Evolutionary conservation across 2,888 invertebrate genomes (phyloP).

Genomic region (Erpobdella octoculata): DNA sequence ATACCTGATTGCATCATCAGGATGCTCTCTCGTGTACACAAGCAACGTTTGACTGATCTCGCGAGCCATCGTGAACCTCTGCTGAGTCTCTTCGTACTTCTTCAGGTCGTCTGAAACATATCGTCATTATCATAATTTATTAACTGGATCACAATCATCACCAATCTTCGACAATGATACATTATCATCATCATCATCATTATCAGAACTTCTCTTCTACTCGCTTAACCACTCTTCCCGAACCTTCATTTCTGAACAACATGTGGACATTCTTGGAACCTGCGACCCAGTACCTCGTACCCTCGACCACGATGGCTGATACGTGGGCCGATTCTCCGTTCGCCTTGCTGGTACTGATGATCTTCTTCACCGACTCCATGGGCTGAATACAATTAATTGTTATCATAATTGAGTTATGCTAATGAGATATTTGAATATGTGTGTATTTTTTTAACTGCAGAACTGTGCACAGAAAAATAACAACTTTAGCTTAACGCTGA

Average conservation of each 20-base stretch:
- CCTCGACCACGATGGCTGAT: constrained; percentile 47
- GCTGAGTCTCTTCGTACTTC: constrained; percentile 9
- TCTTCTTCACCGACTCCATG: constrained; percentile 19
- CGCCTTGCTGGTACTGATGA: constrained; percentile 48
- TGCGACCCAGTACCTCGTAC: constrained; percentile 46
- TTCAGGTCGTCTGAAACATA: constrained; percentile 12
- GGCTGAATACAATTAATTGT: too few relatives aligned
- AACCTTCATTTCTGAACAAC: constrained; percentile 47
- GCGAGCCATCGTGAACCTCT: constrained; percentile 48
- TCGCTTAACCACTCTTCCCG: constrained; percentile 45
- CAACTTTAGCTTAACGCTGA: too few relatives aligned
- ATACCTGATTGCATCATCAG: neutral
- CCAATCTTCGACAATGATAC: neutral
- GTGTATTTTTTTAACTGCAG: too few relatives aligned
- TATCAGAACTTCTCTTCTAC: constrained; percentile 38
- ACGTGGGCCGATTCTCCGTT: constrained; percentile 55
- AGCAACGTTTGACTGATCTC: constrained; percentile 41
- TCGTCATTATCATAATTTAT: neutral
- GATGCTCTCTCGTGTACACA: neutral
- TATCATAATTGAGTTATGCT: too few relatives aligned
- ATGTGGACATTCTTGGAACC: constrained; percentile 55
- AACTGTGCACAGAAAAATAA: too few relatives aligned
- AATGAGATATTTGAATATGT: too few relatives aligned
- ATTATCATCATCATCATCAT: neutral
- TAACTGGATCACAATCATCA: too few relatives aligned